Evolutionary conservation across 1,140 invertebrate species (phyloP).

Genomic region (Trachelipus rathkii): DNA sequence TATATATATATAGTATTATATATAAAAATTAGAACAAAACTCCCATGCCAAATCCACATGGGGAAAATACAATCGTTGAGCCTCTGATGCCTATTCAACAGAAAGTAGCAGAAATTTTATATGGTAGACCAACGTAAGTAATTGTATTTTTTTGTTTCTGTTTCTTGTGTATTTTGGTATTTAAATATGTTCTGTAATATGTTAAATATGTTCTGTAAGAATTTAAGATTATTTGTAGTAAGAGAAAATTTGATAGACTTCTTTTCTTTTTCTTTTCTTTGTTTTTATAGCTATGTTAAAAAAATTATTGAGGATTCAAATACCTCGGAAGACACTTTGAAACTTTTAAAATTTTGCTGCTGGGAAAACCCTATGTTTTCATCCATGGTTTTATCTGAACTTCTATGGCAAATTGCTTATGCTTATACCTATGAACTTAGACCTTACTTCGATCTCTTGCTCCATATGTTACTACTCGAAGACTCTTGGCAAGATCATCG

Average conservation of each 20-base stretch:
- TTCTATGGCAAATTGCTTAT: slow-evolving; percentile 88
- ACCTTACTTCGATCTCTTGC: slow-evolving; percentile 82
- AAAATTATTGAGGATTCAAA: slow-evolving; percentile 93
- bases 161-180: not conserved
- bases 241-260: not conserved
- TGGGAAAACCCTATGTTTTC: slow-evolving; percentile 96
- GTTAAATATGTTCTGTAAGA: not conserved
- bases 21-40: slow-evolving; percentile 50
- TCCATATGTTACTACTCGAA: slow-evolving; percentile 81
- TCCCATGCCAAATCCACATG: slow-evolving; percentile 75
- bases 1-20: too few relatives aligned
- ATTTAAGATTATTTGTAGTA: not conserved
- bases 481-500: slow-evolving; percentile 94
- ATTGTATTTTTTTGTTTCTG: not conserved
- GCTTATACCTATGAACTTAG: slow-evolving; percentile 90
- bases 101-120: slow-evolving; percentile 74
- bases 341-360: slow-evolving; percentile 83
- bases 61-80: slow-evolving; percentile 63
- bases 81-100: slow-evolving; percentile 71
- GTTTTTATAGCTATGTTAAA: slow-evolving; percentile 68
- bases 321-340: slow-evolving; percentile 81
- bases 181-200: not conserved
- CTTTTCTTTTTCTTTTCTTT: not conserved
- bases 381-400: slow-evolving; percentile 76
- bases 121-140: slow-evolving; percentile 66